phyloP scores from a whole-genome alignment of 2,888 invertebrate genomes.

The Caenorhabditis sinica region DNA sequence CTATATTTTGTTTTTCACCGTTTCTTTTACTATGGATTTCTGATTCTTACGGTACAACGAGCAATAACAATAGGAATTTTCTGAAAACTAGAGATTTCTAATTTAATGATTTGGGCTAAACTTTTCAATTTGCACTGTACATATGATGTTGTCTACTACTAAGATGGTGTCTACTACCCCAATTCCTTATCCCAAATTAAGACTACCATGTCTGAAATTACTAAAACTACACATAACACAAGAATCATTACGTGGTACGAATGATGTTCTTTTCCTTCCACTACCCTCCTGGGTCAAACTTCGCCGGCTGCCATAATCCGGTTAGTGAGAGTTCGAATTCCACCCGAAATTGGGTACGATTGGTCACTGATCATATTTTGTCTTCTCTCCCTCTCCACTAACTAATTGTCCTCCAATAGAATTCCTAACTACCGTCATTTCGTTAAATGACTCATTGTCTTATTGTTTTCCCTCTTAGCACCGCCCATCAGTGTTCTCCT shows the following conservation, averaged over 20 bases:
- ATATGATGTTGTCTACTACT: no score
- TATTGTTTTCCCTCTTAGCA: constrained; percentile 10
- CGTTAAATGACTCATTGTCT: constrained; percentile 24
- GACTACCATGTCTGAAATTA: neutral
- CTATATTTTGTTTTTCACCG: no score
- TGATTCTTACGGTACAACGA: no score
- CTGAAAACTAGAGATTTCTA: no score
- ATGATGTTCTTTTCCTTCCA: neutral
- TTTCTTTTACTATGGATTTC: no score
- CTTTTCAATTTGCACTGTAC: no score
- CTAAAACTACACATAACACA: neutral
- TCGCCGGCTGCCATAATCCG: constrained; percentile 26
- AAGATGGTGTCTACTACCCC: no score
- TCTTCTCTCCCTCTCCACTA: neutral
- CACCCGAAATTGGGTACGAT: constrained; percentile 37
- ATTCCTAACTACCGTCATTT: neutral
- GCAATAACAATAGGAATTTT: no score
- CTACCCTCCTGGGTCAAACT: constrained; percentile 22
- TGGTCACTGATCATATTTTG: constrained; percentile 37
- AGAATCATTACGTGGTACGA: neutral
- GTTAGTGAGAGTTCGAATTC: constrained; percentile 36
- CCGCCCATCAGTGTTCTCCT: constrained; percentile 27
- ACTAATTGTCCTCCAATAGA: neutral
- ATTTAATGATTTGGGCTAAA: no score
- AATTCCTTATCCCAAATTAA: neutral